A percentile compares a stretch with the other conserved stretches of the same genome.
Evolutionary conservation across 2,888 invertebrate species (phyloP).

Genomic region (Rhorus exstirpatorius): DNA sequence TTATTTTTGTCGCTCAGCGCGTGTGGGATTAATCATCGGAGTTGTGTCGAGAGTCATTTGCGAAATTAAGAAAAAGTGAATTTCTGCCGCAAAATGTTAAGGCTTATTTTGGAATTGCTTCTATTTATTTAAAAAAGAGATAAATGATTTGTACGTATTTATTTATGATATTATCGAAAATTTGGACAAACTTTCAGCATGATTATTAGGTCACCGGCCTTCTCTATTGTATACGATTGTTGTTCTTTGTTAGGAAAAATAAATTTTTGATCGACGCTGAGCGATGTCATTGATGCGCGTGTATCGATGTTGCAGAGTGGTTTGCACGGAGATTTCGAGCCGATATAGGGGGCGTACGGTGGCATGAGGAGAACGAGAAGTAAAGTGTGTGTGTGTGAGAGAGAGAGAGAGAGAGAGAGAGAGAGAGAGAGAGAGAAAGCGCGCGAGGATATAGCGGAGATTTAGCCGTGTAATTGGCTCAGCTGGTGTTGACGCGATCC

Average conservation of each 20-base stretch:
- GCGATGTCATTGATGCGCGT: not conserved
- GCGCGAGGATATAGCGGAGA: conserved; percentile 80
- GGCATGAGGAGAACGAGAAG: conserved; percentile 35
- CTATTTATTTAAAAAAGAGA: too few relatives aligned
- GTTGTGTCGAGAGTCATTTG: conserved; percentile 1
- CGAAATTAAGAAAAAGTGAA: conserved; percentile 13
- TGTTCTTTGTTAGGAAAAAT: too few relatives aligned
- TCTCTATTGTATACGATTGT: too few relatives aligned
- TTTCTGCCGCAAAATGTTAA: not conserved
- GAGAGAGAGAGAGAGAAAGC: conserved; percentile 70
- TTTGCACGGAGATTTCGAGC: conserved; percentile 29
- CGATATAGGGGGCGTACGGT: conserved; percentile 35
- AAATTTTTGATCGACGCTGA: too few relatives aligned
- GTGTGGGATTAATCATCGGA: conserved; percentile 16
- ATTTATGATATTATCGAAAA: too few relatives aligned
- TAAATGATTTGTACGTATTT: too few relatives aligned
- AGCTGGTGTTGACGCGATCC: conserved; percentile 89
- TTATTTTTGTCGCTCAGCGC: conserved; percentile 18
- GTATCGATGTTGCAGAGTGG: conserved; percentile 45
- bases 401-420: too few relatives aligned
- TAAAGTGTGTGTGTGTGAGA: too few relatives aligned
- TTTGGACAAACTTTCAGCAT: too few relatives aligned
- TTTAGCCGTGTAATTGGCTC: conserved; percentile 88
- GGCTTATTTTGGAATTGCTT: too few relatives aligned
- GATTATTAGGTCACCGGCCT: too few relatives aligned